phyloP scores from a whole-genome alignment of 2,113 vertebrate species.

The Bothrops jararaca region DNA sequence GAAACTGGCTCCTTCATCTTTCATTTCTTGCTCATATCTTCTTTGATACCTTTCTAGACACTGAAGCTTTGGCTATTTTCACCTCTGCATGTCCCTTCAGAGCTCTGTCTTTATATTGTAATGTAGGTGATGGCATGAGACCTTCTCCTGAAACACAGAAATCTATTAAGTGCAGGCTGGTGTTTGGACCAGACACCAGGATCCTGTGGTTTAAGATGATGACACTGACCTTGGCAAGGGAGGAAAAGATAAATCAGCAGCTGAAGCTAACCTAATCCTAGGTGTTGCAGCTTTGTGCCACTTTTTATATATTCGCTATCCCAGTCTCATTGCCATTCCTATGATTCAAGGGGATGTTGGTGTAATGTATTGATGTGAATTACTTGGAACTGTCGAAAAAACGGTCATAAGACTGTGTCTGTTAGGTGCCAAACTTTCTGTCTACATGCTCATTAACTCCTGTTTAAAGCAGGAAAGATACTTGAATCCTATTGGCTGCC shows the following conservation, averaged over 20 bases:
- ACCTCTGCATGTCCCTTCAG: conserved; percentile 47
- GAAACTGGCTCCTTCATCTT: background rate
- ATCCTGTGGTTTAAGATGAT: conserved; percentile 38
- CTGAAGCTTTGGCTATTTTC: conserved; percentile 30
- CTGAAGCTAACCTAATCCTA: conserved; percentile 54
- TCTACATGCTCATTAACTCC: too few species aligned
- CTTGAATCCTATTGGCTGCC: too few species aligned
- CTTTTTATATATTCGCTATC: conserved; percentile 47
- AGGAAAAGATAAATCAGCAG: conserved; percentile 21
- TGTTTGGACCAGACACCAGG: conserved; percentile 52
- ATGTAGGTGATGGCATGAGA: conserved; percentile 29
- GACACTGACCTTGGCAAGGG: conserved; percentile 46
- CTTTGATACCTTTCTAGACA: background rate
- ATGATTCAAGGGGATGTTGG: conserved; percentile 35
- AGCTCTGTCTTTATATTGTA: conserved; percentile 21
- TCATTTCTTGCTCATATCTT: background rate
- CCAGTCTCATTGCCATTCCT: conserved; percentile 46
- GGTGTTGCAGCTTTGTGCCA: conserved; percentile 57
- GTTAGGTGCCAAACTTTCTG: too few species aligned
- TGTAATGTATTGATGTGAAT: too few species aligned
- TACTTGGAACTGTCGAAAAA: too few species aligned
- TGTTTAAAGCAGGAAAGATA: too few species aligned
- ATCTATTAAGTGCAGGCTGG: conserved; percentile 47
- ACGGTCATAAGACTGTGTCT: too few species aligned
- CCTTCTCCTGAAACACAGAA: conserved; percentile 51